Base-by-base conservation (phyloP, 2,888 invertebrate species). In the Psylliodes chrysocephalus region DNA sequence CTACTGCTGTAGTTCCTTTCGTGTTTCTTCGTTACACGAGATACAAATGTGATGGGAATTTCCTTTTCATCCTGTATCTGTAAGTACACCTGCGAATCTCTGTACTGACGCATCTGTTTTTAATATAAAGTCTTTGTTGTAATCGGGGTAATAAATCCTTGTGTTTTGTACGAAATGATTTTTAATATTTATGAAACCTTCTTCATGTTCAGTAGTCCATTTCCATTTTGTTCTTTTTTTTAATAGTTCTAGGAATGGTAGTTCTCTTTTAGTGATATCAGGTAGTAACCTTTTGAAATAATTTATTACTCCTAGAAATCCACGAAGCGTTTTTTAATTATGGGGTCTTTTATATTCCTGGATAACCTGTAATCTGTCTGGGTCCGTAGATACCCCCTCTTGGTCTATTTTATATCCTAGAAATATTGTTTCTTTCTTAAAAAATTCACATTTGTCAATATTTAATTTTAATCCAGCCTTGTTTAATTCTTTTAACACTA, bases 381-480 rank as follows among this genome's bases (percentile, higher is more conserved):
- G n/a, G n/a, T n/a, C n/a, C n/a, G n/a, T n/a, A n/a, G n/a, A n/a
- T n/a, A n/a, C n/a, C n/a, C n/a, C n/a, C n/a, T n/a, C n/a, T n/a
- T n/a, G n/a, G n/a, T n/a, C n/a, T n/a, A n/a, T n/a, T n/a, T n/a
- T n/a, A n/a, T n/a, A n/a, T n/a, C n/a, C n/a, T n/a, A n/a, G n/a
- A n/a, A n/a, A n/a, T n/a, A n/a, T n/a, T n/a, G n/a, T n/a, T n/a
- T n/a, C n/a, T n/a, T n/a, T n/a, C n/a, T n/a, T n/a, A n/a, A n/a
- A n/a, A n/a, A n/a, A n/a, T n/a, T 40, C 19, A 60, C 77, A 78
- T 56, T 77, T 78, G 0, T 66, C 55, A 0, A 76, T 40, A 54
- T 79, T 79, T 1, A 80, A 35, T 1, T 75, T 77, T 1, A 80
- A 42, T n/a, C 73, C 72, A 4, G 76, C 71, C 1, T 69, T 60